Evolutionary conservation across 2,797 vertebrate species (phyloP).

Genomic region (Leucoraja ocellata): DNA sequence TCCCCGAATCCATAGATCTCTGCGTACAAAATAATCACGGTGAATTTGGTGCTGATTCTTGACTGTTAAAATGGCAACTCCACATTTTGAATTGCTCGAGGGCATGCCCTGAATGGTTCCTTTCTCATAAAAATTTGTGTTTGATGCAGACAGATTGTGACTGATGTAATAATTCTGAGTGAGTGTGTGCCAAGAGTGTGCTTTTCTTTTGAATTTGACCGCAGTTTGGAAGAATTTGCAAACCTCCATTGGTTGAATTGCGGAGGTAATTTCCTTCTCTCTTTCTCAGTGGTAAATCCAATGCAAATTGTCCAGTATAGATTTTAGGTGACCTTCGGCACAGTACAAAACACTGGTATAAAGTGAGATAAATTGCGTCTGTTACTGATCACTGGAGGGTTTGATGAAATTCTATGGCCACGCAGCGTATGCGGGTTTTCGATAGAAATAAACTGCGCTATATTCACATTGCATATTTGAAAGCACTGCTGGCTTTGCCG

Average conservation of each 20-base stretch:
- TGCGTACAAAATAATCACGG: not conserved
- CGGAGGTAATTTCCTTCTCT: conserved; percentile 4
- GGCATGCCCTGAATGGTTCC: not conserved
- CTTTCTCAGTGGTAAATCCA: conserved; percentile 25
- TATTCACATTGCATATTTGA: conserved; percentile 6
- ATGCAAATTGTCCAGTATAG: conserved; percentile 36
- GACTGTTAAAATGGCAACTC: not conserved
- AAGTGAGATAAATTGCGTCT: conserved; percentile 37
- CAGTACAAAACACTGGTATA: conserved; percentile 34
- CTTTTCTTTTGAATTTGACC: not conserved
- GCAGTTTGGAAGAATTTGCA: conserved; percentile 3
- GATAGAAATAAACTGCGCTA: not conserved
- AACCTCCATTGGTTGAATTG: not conserved
- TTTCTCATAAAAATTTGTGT: not conserved
- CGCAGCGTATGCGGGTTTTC: conserved; percentile 8
- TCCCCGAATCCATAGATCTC: not conserved
- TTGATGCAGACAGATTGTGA: not conserved
- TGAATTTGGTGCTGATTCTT: not conserved
- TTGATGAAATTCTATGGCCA: conserved; percentile 38
- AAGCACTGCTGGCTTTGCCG: conserved; percentile 13
- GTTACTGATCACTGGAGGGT: conserved; percentile 39
- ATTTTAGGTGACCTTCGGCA: conserved; percentile 33
- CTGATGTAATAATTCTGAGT: not conserved
- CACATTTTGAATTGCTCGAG: not conserved
- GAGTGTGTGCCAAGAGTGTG: not conserved